Evolutionary conservation across 1,140 invertebrate species (phyloP), one percentile per base, ranked within the genome.

Genomic region (Trypoxylus dichotomus): DNA sequence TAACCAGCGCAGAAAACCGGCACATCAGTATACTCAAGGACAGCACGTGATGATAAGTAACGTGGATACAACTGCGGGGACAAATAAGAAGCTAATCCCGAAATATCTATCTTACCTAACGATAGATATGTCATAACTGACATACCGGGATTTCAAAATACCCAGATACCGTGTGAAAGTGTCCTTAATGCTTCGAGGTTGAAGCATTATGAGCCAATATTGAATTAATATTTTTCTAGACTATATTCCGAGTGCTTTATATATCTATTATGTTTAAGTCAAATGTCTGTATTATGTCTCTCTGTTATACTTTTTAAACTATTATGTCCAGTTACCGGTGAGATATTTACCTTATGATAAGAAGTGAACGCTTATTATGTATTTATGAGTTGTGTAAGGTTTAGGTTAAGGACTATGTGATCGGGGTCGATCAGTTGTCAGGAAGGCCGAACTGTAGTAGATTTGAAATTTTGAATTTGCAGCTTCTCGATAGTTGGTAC

Each of bases 61-160:
- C 42, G 42, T 75, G 10, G 74, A 78, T 43, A 27, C 37, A 7
- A 78, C 77, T 11, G 54, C 77, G 19, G 77, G 77, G 6, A 63
- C 76, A 15, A 78, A 76, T 72, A 78, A 78, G 74, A 78, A 78
- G 58, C 25, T 76, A 27, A 47, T 78, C 11, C 74, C 75, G 15
- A 78, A 78, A 58, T 78, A 71, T 72, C 82, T 79, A 60, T 81
- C 3, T 78, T 85, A 32, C 25, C 78, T 43, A 80, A 83, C 37
- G 81, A 82, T 78, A 72, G 83, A 74, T 85, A 83, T 73, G 58
- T 84, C 2, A 58, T 84, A 10, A 42, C 58, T 0, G 81, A 84
- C 78, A 79, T 83, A 24, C 76, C 79, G 0, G 81, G 78, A 11
- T 81, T 79, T 79, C 81, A 84, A 78, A 1, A 79, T 1, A 78